A percentile compares a stretch with the other conserved stretches of the same genome.
Conservation (phyloP, 2,797 vertebrate species). For the Alouatta caraya region DNA sequence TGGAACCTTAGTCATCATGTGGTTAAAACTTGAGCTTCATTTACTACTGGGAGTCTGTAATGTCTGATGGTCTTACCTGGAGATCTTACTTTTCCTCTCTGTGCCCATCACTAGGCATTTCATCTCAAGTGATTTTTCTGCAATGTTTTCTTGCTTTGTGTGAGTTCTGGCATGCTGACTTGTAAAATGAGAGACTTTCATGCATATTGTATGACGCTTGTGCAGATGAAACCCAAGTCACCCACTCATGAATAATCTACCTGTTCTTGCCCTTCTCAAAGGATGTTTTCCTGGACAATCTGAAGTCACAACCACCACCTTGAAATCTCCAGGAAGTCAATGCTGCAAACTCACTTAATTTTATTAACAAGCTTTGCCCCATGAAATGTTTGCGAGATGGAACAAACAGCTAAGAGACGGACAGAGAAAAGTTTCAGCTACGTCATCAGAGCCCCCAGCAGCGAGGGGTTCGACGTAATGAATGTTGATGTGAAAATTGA, state of each 20-base stretch:
- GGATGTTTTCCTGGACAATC: slow-evolving; percentile 71
- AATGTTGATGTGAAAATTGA: slow-evolving; percentile 74
- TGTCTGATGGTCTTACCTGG: background rate
- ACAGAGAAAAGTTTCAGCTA: slow-evolving; percentile 71
- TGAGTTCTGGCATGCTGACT: slow-evolving; percentile 25
- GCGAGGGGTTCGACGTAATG: slow-evolving; percentile 60
- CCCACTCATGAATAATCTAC: slow-evolving; percentile 82
- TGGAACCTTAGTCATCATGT: rapidly evolving
- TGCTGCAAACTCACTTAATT: background rate
- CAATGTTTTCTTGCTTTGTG: background rate
- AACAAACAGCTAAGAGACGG: slow-evolving; percentile 43
- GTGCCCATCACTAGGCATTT: background rate
- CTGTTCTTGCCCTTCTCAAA: slow-evolving; percentile 60
- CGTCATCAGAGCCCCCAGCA: slow-evolving; percentile 56
- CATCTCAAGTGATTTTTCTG: background rate
- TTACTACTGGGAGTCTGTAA: background rate
- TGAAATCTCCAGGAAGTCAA: background rate
- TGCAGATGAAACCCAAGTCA: slow-evolving; percentile 62
- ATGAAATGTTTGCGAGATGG: slow-evolving; percentile 57
- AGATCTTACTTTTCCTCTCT: background rate
- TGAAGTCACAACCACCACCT: background rate
- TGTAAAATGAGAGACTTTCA: slow-evolving; percentile 62
- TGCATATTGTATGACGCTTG: slow-evolving; percentile 65
- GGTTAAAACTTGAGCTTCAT: rapidly evolving
- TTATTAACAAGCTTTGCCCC: background rate